Conservation (phyloP, 2,113 vertebrate genomes). For the Halichoerus grypus region DNA sequence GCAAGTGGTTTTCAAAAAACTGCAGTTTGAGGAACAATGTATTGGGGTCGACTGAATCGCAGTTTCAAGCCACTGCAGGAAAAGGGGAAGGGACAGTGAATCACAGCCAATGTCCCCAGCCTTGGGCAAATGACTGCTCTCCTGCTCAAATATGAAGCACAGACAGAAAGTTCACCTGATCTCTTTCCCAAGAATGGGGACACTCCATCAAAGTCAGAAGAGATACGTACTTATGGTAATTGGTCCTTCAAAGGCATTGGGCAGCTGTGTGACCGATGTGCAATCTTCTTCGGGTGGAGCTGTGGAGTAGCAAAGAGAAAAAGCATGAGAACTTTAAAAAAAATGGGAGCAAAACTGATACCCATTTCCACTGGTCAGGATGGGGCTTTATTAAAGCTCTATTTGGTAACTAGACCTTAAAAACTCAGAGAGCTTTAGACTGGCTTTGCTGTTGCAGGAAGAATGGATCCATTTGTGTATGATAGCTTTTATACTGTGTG, state of each 20-base stretch:
- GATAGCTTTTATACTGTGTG: not conserved
- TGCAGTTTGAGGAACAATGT: not conserved
- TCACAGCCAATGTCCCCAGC: not conserved
- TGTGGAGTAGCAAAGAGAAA: not conserved
- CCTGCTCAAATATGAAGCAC: not conserved
- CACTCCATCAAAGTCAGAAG: not conserved
- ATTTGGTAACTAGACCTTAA: not conserved
- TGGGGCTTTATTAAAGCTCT: not conserved
- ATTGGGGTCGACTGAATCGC: not conserved
- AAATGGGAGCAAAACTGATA: not conserved
- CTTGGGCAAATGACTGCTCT: not conserved
- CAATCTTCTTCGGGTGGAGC: slow-evolving; percentile 71
- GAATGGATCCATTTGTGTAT: not conserved
- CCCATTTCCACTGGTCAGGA: not conserved
- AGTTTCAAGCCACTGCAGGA: not conserved
- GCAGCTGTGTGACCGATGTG: slow-evolving; percentile 72
- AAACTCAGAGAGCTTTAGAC: not conserved
- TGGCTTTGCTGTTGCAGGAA: not conserved
- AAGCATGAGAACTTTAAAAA: not conserved
- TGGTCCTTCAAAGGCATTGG: slow-evolving; percentile 72
- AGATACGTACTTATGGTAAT: slow-evolving; percentile 77
- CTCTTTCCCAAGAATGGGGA: not conserved
- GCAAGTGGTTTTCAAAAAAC: not conserved
- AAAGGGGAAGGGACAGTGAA: not conserved
- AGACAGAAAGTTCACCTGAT: not conserved